Evolutionary conservation across 2,797 vertebrate species (phyloP).

Genomic region (Hippopotamyrus pictus): DNA sequence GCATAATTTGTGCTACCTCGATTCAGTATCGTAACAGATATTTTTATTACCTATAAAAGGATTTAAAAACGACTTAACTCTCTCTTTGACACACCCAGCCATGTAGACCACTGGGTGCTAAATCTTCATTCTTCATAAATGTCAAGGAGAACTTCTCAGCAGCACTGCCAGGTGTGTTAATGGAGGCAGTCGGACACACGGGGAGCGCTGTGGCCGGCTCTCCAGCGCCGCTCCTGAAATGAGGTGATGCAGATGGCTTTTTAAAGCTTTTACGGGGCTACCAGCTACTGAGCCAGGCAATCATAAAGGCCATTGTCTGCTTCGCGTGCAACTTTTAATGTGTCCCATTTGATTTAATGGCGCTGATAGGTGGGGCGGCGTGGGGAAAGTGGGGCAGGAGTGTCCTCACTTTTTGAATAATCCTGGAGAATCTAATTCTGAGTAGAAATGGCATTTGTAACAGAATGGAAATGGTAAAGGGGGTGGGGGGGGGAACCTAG

Average conservation of each 20-base stretch:
- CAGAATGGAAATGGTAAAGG: slow-evolving; percentile 18
- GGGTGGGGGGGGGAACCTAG: slow-evolving; percentile 42
- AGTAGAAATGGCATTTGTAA: slow-evolving; percentile 55
- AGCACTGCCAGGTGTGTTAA: slow-evolving; percentile 44
- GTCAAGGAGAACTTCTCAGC: slow-evolving; percentile 49
- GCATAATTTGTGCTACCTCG: background rate
- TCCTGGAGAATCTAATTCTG: slow-evolving; percentile 53
- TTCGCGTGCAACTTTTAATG: slow-evolving; percentile 67
- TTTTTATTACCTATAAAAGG: background rate
- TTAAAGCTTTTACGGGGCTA: slow-evolving; percentile 64
- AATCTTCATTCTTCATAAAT: slow-evolving; percentile 53
- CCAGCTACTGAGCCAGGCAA: slow-evolving; percentile 62
- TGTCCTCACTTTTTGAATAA: slow-evolving; percentile 57
- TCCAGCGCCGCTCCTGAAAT: slow-evolving; percentile 56
- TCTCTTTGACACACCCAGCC: slow-evolving; percentile 49
- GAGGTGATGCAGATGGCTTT: slow-evolving; percentile 79
- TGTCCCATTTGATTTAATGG: slow-evolving; percentile 75
- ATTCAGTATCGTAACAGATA: background rate
- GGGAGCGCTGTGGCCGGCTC: background rate
- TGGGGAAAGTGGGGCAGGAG: slow-evolving; percentile 47
- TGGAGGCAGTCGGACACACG: slow-evolving; percentile 39
- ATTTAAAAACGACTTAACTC: slow-evolving; percentile 35
- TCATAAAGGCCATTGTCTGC: slow-evolving; percentile 75
- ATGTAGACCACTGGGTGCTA: slow-evolving; percentile 38
- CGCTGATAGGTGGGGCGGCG: slow-evolving; percentile 60